Evolutionary conservation across 1,140 invertebrate species (phyloP), one percentile per base, ranked within the genome.

Genomic region (Sarcophaga peregrina): DNA sequence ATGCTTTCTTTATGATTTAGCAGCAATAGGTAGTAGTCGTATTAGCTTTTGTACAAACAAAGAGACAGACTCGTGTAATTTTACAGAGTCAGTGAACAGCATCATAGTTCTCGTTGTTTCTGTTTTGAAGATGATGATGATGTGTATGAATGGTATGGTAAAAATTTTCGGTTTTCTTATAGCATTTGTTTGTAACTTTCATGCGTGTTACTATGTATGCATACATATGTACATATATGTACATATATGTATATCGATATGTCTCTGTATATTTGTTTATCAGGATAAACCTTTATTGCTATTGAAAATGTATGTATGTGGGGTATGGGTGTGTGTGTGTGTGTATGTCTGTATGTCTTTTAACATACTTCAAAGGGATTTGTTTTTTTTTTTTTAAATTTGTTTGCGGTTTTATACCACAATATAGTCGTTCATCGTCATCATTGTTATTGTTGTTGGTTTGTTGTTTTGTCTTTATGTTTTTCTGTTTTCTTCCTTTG

Each of bases 341-440:
- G n/a, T 68, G 6, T 10, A 9, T 52, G n/a, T 68, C 20, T 17
- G 62, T 68, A 4, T 68, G 10, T 68, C 9, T 20, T 13, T 7
- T 0, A 9, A n/a, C 6, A 68, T 68, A 20, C 62, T 68, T 68
- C 62, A 68, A 68, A 68, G 62, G 62, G 62, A 20, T 68, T 68
- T 68, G 62, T 68, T n/a, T 68, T 68, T 17, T 68, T 9, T 68
- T 68, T 68, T n/a, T n/a, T n/a, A n/a, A n/a, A n/a, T n/a, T 68
- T 76, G 45, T 50, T 47, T 76, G 45, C 46, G 45, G 74, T 76
- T 76, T 50, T 8, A 76, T 76, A 47, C 37, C 37, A 76, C 74
- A 50, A 76, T 76, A 47, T 37, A 37, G 25, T 37, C 4, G 25
- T 37, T 37, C 25, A 37, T 2, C 25, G 25, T 37, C 25, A 37